Evolutionary conservation across 2,113 vertebrate species (phyloP).

Genomic region (Lepidothrix coronata): DNA sequence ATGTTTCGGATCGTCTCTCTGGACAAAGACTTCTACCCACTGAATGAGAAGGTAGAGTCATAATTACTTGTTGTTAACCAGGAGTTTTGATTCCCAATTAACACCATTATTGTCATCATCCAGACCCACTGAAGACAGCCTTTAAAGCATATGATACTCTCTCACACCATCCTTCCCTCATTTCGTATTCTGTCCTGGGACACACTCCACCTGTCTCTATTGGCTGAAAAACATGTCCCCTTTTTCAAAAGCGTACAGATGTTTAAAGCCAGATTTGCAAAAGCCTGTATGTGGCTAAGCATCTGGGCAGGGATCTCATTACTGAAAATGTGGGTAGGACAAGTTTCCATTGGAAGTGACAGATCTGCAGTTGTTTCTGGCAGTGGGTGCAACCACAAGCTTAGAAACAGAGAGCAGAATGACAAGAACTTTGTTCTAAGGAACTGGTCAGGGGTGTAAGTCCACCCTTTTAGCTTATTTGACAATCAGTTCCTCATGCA

Average conservation of each 20-base stretch:
- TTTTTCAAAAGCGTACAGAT: neutral
- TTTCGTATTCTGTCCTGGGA: neutral
- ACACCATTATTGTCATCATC: neutral
- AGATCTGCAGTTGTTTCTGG: neutral
- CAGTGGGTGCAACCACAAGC: neutral
- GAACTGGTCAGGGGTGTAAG: neutral
- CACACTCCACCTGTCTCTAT: neutral
- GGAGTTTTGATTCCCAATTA: neutral
- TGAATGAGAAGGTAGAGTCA: conserved; percentile 70
- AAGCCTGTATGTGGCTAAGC: neutral
- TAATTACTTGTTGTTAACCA: neutral
- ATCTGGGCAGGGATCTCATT: neutral
- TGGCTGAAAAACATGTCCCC: neutral
- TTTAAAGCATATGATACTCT: neutral
- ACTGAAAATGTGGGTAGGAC: neutral
- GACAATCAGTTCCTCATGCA: neutral
- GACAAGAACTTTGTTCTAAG: neutral
- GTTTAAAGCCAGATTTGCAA: neutral
- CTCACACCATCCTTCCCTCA: neutral
- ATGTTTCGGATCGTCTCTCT: conserved; percentile 69
- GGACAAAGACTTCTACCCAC: conserved; percentile 67
- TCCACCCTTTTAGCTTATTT: neutral
- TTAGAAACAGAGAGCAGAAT: neutral
- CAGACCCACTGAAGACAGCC: neutral
- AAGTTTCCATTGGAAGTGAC: neutral